Evolutionary conservation across 1,140 invertebrate genomes (phyloP).

Genomic region (Drosophila rhopaloa): DNA sequence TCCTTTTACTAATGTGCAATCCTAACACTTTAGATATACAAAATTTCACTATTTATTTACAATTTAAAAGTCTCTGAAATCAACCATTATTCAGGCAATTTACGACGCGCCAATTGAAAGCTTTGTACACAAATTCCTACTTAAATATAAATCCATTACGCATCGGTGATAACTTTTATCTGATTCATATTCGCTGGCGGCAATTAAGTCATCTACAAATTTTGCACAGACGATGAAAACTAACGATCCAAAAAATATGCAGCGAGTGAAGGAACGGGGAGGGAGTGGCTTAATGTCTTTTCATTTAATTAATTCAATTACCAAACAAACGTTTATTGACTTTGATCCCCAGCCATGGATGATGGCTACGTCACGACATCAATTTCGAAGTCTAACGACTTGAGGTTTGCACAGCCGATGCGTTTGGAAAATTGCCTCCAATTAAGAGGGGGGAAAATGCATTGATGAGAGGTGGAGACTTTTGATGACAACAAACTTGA

Average conservation of each 20-base stretch:
- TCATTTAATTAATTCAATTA: constrained; percentile 73
- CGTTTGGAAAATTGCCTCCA: constrained; percentile 60
- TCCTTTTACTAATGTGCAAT: neutral
- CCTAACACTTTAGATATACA: too few relatives aligned
- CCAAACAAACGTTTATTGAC: constrained; percentile 66
- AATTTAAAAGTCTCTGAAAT: neutral
- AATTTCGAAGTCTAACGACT: constrained; percentile 38
- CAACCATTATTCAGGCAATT: neutral
- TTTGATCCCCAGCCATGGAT: constrained; percentile 27
- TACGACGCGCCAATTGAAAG: neutral
- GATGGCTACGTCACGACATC: constrained; percentile 40
- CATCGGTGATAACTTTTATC: constrained; percentile 24
- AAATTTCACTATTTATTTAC: neutral
- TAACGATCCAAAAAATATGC: constrained; percentile 29
- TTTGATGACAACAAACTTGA: constrained; percentile 57
- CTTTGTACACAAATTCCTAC: constrained; percentile 4
- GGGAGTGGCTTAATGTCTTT: constrained; percentile 22
- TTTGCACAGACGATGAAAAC: constrained; percentile 26
- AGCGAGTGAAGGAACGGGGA: neutral
- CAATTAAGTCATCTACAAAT: constrained; percentile 36
- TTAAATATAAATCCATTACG: constrained; percentile 11
- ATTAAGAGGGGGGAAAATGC: constrained; percentile 44
- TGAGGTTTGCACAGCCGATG: constrained; percentile 36
- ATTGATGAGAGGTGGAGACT: constrained; percentile 36
- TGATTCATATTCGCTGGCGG: constrained; percentile 34